These are phyloP conservation scores for Eupeodes luniger DNA, from an alignment of 2,888 invertebrate genomes.

Conservation along the genomic window DNA sequence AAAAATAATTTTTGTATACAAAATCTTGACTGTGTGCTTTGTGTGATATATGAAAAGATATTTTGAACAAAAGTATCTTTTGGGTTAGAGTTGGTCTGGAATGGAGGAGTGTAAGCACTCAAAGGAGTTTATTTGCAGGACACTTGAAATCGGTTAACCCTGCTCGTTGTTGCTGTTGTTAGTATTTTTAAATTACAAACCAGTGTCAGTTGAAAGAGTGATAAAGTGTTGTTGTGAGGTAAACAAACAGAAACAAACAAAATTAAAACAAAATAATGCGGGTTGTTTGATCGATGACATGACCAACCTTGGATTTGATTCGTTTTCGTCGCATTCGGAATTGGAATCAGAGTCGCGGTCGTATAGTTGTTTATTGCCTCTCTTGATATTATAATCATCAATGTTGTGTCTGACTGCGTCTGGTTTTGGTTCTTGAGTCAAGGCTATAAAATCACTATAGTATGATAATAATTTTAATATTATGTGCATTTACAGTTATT, in stretches of 20 bases:
- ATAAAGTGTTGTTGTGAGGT: constrained; percentile 66
- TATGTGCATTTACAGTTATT: constrained; percentile 28
- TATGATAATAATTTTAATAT: constrained; percentile 28
- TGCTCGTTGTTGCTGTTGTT: constrained; percentile 26
- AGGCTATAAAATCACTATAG: constrained; percentile 46
- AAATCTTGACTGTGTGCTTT: not conserved
- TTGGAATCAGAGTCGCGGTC: constrained; percentile 15
- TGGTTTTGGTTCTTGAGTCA: constrained; percentile 55
- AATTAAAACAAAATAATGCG: constrained; percentile 17
- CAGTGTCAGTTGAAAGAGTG: constrained; percentile 35
- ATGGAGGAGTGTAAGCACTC: constrained; percentile 11
- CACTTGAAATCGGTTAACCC: constrained; percentile 46
- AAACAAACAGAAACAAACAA: constrained; percentile 47
- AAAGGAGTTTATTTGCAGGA: constrained; percentile 55
- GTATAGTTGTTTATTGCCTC: constrained; percentile 32
- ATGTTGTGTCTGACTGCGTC: constrained; percentile 59
- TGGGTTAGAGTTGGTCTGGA: not conserved
- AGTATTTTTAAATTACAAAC: constrained; percentile 32
- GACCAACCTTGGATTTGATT: constrained; percentile 71
- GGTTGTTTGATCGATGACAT: constrained; percentile 72
- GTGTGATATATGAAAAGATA: constrained; percentile 37
- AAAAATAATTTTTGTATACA: not conserved
- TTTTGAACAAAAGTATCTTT: constrained; percentile 12
- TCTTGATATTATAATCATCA: constrained; percentile 15
- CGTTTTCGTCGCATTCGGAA: constrained; percentile 37